Conservation (phyloP, 2,113 vertebrate genomes). For the Excalfactoria chinensis region DNA sequence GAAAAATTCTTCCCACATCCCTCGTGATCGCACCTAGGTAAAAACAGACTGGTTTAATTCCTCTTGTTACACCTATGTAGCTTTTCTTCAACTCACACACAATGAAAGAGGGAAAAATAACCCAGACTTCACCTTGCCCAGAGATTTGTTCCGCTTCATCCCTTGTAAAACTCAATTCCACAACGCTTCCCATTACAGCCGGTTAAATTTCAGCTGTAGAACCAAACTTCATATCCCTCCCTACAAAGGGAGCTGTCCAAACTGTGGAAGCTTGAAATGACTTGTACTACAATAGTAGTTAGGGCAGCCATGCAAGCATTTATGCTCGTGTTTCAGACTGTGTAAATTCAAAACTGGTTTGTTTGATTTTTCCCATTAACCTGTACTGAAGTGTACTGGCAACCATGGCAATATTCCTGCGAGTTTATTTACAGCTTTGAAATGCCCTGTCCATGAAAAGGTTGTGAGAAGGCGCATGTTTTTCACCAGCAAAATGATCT, state of each 20-base stretch:
- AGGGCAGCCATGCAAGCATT: background rate
- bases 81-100: background rate
- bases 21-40: constrained; percentile 81
- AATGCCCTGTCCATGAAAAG: background rate
- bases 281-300: background rate
- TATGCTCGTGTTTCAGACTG: background rate
- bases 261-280: background rate
- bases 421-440: background rate
- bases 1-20: constrained; percentile 84
- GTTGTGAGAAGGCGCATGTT: background rate
- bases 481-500: background rate
- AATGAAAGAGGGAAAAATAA: background rate
- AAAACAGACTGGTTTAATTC: background rate
- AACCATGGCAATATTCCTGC: background rate
- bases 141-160: background rate
- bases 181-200: background rate
- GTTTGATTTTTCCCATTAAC: background rate
- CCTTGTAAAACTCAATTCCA: background rate
- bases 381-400: background rate
- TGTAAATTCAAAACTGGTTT: background rate
- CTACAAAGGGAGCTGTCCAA: background rate
- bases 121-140: background rate
- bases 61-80: rapidly evolving
- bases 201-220: background rate
- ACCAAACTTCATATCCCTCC: background rate